Conservation (phyloP, 2,888 invertebrate genomes). For the Chouioia cunea region DNA sequence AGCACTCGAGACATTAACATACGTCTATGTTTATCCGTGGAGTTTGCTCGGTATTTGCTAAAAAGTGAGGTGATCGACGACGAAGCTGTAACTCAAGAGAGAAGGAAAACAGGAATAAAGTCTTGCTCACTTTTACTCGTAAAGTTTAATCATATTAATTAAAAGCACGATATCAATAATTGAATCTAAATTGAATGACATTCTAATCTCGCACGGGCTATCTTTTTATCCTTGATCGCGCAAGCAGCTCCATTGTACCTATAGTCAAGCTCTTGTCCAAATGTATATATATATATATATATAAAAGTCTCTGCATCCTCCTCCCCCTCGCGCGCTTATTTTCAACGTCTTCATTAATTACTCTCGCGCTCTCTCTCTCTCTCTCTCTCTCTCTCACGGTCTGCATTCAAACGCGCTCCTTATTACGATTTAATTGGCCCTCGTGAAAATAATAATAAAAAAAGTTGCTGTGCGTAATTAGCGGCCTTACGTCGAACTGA, state of each 20-base stretch:
- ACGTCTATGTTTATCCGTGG: not conserved
- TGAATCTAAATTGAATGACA: conserved; percentile 57
- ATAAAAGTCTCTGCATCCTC: not conserved
- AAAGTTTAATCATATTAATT: conserved; percentile 53
- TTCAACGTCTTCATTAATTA: conserved; percentile 44
- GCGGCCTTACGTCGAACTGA: conserved; percentile 31
- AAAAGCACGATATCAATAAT: conserved; percentile 54
- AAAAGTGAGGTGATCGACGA: too few relatives aligned
- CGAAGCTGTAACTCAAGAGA: too few relatives aligned
- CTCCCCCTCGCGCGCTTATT: conserved; percentile 35
- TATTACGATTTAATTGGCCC: conserved; percentile 43
- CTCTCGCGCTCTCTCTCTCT: conserved; percentile 10
- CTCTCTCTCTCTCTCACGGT: too few relatives aligned
- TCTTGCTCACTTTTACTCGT: conserved; percentile 1
- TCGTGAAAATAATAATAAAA: conserved; percentile 31
- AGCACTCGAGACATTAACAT: not conserved
- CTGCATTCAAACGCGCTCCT: conserved; percentile 12
- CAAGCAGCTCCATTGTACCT: conserved; percentile 24
- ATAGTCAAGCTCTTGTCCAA: conserved; percentile 19
- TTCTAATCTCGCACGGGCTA: conserved; percentile 53
- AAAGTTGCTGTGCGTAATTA: conserved; percentile 41
- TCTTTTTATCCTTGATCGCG: conserved; percentile 50
- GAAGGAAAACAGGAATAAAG: too few relatives aligned
- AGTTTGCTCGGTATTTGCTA: too few relatives aligned
- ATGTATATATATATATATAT: too few relatives aligned